Percentiles rank a stretch among this genome's conserved stretches.
Evolutionary conservation across 2,797 vertebrate species (phyloP).

Genomic region (Anabas testudineus): DNA sequence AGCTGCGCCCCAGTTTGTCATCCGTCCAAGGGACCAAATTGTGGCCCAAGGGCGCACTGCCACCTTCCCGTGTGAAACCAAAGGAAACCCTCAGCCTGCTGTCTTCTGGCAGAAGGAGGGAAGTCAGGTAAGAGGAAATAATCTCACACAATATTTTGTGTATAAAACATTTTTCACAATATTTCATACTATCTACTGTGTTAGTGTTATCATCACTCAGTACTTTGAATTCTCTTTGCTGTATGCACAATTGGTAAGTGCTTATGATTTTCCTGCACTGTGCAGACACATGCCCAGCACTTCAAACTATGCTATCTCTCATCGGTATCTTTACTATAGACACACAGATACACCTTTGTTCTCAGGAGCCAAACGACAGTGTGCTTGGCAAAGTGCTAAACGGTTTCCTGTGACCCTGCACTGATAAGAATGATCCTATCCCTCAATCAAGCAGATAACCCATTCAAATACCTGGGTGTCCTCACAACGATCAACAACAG

Average conservation of each 20-base stretch:
- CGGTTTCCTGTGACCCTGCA: conserved; percentile 73
- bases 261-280: conserved; percentile 8
- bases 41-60: conserved; percentile 95
- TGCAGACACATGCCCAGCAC: neutral
- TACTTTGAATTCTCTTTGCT: conserved; percentile 29
- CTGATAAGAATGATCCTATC: conserved; percentile 78
- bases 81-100: conserved; percentile 97
- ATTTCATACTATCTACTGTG: conserved; percentile 19
- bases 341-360: conserved; percentile 76
- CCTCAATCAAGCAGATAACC: conserved; percentile 71
- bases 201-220: conserved; percentile 16
- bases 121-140: conserved; percentile 90
- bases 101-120: conserved; percentile 99
- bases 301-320: conserved; percentile 62
- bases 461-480: conserved; percentile 78
- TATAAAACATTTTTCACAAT: neutral
- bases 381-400: conserved; percentile 70
- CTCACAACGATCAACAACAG: conserved; percentile 69
- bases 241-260: conserved; percentile 24
- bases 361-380: conserved; percentile 58
- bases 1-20: conserved; percentile 98
- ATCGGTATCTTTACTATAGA: conserved; percentile 66
- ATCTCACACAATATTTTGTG: neutral
- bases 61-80: conserved; percentile 97
- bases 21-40: conserved; percentile 98